These are phyloP conservation scores for Phalanger gymnotis DNA, from an alignment of 2,797 vertebrate species.

Conservation along the genomic window DNA sequence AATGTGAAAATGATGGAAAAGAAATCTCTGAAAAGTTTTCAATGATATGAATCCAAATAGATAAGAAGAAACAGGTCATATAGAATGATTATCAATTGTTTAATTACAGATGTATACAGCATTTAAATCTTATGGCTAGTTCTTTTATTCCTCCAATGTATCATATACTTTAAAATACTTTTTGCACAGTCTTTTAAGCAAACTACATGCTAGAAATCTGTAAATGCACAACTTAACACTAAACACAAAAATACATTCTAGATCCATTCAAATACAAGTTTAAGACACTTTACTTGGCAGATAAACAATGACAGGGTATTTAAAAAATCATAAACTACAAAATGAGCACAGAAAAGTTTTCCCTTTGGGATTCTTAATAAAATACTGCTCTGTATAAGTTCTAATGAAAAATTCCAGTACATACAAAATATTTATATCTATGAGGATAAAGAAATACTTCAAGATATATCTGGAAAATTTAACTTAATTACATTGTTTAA, in stretches of 20 bases:
- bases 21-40: constrained; percentile 47
- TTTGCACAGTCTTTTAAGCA: constrained; percentile 81
- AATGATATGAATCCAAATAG: constrained; percentile 78
- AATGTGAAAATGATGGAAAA: background rate
- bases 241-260: constrained; percentile 85
- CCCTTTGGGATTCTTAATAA: constrained; percentile 89
- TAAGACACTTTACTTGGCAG: constrained; percentile 85
- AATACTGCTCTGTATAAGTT: constrained; percentile 89
- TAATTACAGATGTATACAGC: constrained; percentile 84
- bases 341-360: constrained; percentile 87
- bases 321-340: constrained; percentile 86
- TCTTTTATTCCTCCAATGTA: constrained; percentile 80
- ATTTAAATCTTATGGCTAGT: constrained; percentile 79
- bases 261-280: constrained; percentile 85
- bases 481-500: constrained; percentile 73
- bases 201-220: constrained; percentile 86
- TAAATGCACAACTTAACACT: constrained; percentile 84
- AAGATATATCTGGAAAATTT: constrained; percentile 77
- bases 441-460: constrained; percentile 78
- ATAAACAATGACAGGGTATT: constrained; percentile 85
- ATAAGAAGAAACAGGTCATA: constrained; percentile 76
- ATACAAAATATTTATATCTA: constrained; percentile 86
- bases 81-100: constrained; percentile 84
- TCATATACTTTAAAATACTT: constrained; percentile 83
- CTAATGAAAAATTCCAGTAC: constrained; percentile 87